Evolutionary conservation across 2,113 vertebrate species (phyloP), one percentile per base, ranked within the genome.

Genomic region (Rhabdomys dilectus): DNA sequence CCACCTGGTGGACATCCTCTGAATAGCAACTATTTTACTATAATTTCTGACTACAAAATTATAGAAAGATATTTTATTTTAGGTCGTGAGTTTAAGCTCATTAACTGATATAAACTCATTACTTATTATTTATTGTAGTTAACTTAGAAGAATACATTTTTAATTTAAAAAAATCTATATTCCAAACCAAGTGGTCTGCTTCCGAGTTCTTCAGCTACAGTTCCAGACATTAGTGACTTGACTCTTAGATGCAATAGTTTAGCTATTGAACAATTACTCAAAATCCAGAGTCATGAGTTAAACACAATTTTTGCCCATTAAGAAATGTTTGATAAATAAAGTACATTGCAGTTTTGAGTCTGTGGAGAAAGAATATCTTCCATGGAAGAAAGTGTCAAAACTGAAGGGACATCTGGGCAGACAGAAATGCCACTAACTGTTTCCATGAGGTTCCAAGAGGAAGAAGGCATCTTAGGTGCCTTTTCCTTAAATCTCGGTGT

Each of bases 1-100:
- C 98, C 99, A 98, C 76, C 99, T 99, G 86, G 96, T 98, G 98
- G 97, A 58, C 2, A 11, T 87, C 19, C 0, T 88, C 1, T 88
- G 26, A 5, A 88, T 86, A 78, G 48, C 60, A 45, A 56, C 45
- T 26, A 1, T 66, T 58, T 1, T 53, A 29, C 24, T 7, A 7
- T 70, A 29, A 89, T 96, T 88, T 64, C 7, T 80, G n/a, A 3
- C 75, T 48, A 66, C 5, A 29, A 34, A 56, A 51, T 42, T 68
- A 34, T 75, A 45, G 85, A 17, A 76, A 48, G 26, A 73, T 56
- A 75, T 17, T 19, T 73, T 45, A 58, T 85, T 68, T 62, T 60
- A 81, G 11, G n/a, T 86, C n/a, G 22, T 77, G 45, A 1, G 26
- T 94, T 24, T 77, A 48, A 86, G 26, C 48, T 66, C 66, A 58